These are phyloP conservation scores for Bucco capensis DNA, from an alignment of 2,113 vertebrate species.

Conservation along the genomic window DNA sequence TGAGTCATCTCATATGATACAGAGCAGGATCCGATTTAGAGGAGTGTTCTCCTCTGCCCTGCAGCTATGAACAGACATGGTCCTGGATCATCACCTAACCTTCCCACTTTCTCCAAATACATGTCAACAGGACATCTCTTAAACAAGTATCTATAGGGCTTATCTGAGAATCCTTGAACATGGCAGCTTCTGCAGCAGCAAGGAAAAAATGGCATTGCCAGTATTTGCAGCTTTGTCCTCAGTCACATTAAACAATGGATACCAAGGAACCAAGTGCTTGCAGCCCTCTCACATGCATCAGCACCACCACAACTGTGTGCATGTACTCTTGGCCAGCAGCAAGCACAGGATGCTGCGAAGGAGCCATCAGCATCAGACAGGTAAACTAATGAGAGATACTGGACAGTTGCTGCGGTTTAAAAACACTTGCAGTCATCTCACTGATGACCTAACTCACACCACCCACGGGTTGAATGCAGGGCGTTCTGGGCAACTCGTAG, in stretches of 20 bases:
- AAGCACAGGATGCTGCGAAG: neutral
- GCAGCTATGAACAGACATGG: accelerated
- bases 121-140: neutral
- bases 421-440: neutral
- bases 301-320: accelerated
- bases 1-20: neutral
- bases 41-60: neutral
- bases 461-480: accelerated
- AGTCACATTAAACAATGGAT: neutral
- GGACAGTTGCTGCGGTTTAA: neutral
- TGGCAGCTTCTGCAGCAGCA: neutral
- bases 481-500: neutral
- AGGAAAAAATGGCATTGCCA: neutral
- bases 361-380: neutral
- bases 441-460: neutral
- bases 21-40: neutral
- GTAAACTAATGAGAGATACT: neutral
- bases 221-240: neutral
- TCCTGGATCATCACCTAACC: neutral
- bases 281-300: too few relatives aligned
- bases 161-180: neutral
- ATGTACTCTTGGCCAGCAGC: accelerated
- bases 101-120: neutral
- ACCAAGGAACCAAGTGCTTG: accelerated
- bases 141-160: neutral